A percentile compares a stretch with the other conserved stretches of the same genome.
phyloP scores from a whole-genome alignment of 1,140 invertebrate species.

The Euura saliciscinereae region DNA sequence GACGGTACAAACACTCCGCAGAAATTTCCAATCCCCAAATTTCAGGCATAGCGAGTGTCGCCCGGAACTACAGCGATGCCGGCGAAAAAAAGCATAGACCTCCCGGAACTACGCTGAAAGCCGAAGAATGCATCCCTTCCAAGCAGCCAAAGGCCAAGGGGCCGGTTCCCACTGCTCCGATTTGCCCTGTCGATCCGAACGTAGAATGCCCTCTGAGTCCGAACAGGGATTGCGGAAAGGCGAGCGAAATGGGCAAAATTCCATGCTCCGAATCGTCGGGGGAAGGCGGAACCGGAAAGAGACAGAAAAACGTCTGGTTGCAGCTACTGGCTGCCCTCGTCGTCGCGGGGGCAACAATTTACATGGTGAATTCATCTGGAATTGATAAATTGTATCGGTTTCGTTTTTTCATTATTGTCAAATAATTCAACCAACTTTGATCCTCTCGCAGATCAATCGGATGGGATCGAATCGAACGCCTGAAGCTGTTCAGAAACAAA shows the following conservation, averaged over 20 bases:
- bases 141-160: constrained; percentile 23
- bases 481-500: constrained; percentile 20
- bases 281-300: constrained; percentile 26
- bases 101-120: constrained; percentile 39
- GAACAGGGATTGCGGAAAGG: constrained; percentile 27
- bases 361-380: constrained; percentile 32
- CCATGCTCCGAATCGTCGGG: constrained; percentile 14
- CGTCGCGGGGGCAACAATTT: constrained; percentile 42
- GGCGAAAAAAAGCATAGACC: constrained; percentile 34
- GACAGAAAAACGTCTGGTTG: constrained; percentile 42
- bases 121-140: constrained; percentile 45
- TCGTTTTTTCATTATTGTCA: too few relatives aligned
- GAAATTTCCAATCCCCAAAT: too few relatives aligned
- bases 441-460: constrained; percentile 27
- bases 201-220: constrained; percentile 36
- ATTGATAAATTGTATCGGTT: constrained; percentile 9
- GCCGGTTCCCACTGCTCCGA: constrained; percentile 14
- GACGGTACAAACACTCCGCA: too few relatives aligned
- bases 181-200: constrained; percentile 32
- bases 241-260: too few relatives aligned
- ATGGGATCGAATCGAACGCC: constrained; percentile 19
- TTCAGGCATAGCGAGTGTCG: constrained; percentile 37
- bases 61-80: constrained; percentile 32
- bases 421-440: constrained; percentile 15
- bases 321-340: constrained; percentile 41